Evolutionary conservation across 2,797 vertebrate species (phyloP).

Genomic region (Onychomys leucogaster): DNA sequence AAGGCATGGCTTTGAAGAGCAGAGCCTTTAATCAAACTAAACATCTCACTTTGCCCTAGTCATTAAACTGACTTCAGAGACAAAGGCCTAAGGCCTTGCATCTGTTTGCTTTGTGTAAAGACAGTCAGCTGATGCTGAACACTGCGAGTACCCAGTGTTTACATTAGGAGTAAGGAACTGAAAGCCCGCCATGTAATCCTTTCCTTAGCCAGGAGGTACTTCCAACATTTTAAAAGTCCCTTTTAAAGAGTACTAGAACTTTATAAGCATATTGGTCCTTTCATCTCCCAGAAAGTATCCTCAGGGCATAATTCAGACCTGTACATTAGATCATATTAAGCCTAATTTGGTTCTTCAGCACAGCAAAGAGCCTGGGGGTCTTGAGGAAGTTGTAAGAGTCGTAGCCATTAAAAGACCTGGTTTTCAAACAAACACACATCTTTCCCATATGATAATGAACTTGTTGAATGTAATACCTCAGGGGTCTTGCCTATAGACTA

Average conservation of each 20-base stretch:
- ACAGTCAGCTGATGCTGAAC: slow-evolving; percentile 68
- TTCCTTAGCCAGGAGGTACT: slow-evolving; percentile 82
- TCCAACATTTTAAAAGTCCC: slow-evolving; percentile 81
- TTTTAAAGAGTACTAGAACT: slow-evolving; percentile 81
- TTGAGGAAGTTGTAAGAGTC: slow-evolving; percentile 78
- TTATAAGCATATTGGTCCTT: slow-evolving; percentile 84
- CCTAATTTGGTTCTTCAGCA: slow-evolving; percentile 79
- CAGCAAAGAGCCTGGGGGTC: slow-evolving; percentile 73
- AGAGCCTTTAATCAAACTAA: slow-evolving; percentile 79
- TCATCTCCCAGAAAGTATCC: slow-evolving; percentile 81
- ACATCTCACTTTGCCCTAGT: slow-evolving; percentile 78
- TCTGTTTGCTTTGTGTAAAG: slow-evolving; percentile 77
- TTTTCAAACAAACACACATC: slow-evolving; percentile 74
- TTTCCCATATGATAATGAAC: slow-evolving; percentile 66
- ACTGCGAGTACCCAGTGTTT: slow-evolving; percentile 74
- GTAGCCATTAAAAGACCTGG: slow-evolving; percentile 68
- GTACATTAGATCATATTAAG: slow-evolving; percentile 82
- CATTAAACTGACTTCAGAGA: slow-evolving; percentile 83
- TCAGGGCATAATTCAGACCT: slow-evolving; percentile 79
- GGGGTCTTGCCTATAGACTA: slow-evolving; percentile 39
- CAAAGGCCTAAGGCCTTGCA: slow-evolving; percentile 80
- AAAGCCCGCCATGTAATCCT: slow-evolving; percentile 80
- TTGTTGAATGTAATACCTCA: slow-evolving; percentile 40
- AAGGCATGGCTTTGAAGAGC: slow-evolving; percentile 79
- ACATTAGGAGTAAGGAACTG: slow-evolving; percentile 80